Base-by-base conservation (phyloP, 2,797 vertebrate genomes). In the Bovichtus variegatus region DNA sequence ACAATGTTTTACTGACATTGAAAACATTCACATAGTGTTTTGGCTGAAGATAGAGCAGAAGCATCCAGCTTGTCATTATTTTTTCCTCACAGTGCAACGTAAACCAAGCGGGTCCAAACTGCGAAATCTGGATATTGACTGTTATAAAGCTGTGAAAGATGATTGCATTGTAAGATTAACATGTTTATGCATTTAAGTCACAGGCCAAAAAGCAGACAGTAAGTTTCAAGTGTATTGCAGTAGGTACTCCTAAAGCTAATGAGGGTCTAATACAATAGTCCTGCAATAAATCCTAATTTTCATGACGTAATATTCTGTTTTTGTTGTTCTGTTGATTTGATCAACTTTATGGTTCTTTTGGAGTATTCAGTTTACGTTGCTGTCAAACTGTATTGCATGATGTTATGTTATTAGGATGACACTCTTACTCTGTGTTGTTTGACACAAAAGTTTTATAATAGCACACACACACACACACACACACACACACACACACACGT, bases 1-100 rank as follows among this genome's bases (percentile, higher is more conserved):
- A 77, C 66, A 78, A 50, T 76, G 69, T 80, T 78, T 87, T 60
- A 55, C 71, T 77, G 69, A 77, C 72, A 60, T 18, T 31, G 47
- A 62, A 87, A 80, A 76, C 71, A 72, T 40, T 72, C 44, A 63
- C 64, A 65, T 29, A 7, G 27, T 64, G 78, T 78, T 87, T 74
- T 74, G 50, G 51, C 58, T 64, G 6, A 50, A 59, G 65, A 21
- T 29, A 3, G 12, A 9, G 29, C 34, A 72, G 72, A 49, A 25
- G 36, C 61, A 58, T 58, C 27, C 67, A 75, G 27, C 6, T 25
- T 43, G 65, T 46, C 65, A 46, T 34, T n/a, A 25, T 73, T 51
- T 60, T 9, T 21, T 68, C 44, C 18, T 43, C 38, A 12, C 21
- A 18, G 27, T 18, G 27, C 13, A 47, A 67, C 79, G 16, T n/a